phyloP scores from a whole-genome alignment of 1,140 invertebrate species.

The Telenomus remus region DNA sequence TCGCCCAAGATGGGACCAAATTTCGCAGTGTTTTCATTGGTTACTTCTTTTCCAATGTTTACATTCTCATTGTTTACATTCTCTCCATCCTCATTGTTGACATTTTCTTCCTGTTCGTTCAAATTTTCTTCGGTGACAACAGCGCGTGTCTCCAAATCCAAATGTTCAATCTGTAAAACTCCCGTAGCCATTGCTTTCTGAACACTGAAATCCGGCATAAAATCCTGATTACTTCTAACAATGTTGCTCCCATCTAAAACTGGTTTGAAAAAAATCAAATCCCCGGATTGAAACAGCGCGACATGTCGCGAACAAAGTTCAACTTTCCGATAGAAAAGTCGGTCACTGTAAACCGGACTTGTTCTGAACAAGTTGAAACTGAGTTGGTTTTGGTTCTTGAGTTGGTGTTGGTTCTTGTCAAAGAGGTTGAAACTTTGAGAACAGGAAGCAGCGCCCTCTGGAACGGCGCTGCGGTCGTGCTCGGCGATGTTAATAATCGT shows the following conservation, averaged over 20 bases:
- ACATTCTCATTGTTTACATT: too few species aligned
- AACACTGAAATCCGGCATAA: constrained; percentile 63
- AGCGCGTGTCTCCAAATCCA: constrained; percentile 38
- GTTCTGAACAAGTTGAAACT: background rate
- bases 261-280: constrained; percentile 53
- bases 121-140: constrained; percentile 35
- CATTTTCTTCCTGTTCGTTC: too few species aligned
- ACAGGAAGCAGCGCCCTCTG: constrained; percentile 37
- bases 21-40: too few species aligned
- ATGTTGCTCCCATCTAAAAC: constrained; percentile 5
- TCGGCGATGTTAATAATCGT: constrained; percentile 22
- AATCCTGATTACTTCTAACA: constrained; percentile 31
- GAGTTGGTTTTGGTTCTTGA: background rate
- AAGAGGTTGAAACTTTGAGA: constrained; percentile 28
- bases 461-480: constrained; percentile 38
- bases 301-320: constrained; percentile 58
- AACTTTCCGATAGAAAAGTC: constrained; percentile 62
- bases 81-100: too few species aligned
- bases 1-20: too few species aligned
- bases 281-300: constrained; percentile 50
- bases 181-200: constrained; percentile 59
- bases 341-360: constrained; percentile 68
- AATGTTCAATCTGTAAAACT: constrained; percentile 62
- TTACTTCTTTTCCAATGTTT: too few species aligned
- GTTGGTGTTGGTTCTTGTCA: constrained; percentile 27